Evolutionary conservation across 2,888 invertebrate genomes (phyloP), one percentile per base, ranked within the genome.

Genomic region (Rhodophaea formosa): DNA sequence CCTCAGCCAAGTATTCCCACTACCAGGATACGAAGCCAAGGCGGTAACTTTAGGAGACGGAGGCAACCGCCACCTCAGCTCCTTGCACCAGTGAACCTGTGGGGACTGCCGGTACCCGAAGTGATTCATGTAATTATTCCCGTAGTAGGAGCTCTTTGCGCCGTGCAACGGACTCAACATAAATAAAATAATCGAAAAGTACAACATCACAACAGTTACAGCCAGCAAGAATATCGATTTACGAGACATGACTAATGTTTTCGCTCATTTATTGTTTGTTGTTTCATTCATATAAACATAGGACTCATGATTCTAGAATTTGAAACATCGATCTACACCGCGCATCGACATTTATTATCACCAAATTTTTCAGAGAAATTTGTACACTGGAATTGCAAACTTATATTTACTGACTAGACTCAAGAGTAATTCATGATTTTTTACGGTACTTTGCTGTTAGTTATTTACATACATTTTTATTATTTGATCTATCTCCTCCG

Each of bases 1-100:
- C 58, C 96, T 84, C 14, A 96, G 82, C 96, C 96, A 96, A 17
- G 96, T 96, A 75, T 96, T 96, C 0, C 96, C 96, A 74, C 96
- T 96, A n/a, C 96, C 96, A 6, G 96, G 96, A 79, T 95, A 96
- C 0, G 95, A 96, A 0, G 94, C 96, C 35, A 96, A 83, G 0
- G 96, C 96, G 0, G 93, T 92, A 8, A 93, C 86, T 10, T 81
- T 69, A 0, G 70, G 62, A 0, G 91, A 86, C 8, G 92, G 92
- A 0, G 93, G 92, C 0, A 88, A 83, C 39, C 71, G 74, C 79
- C 77, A 92, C 32, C 77, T 84, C 47, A 93, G 72, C 53, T 91
- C 88, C 61, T 88, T 84, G 67, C 93, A 93, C 93, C 94, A 94
- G 17, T 77, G 78, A 12, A 88, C 72, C 42, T 67, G 72, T 0